These are phyloP conservation scores for Chondrosia reniformis DNA, from an alignment of 37 sponge, comb jelly and placozoan genomes.

Conservation along the genomic window DNA sequence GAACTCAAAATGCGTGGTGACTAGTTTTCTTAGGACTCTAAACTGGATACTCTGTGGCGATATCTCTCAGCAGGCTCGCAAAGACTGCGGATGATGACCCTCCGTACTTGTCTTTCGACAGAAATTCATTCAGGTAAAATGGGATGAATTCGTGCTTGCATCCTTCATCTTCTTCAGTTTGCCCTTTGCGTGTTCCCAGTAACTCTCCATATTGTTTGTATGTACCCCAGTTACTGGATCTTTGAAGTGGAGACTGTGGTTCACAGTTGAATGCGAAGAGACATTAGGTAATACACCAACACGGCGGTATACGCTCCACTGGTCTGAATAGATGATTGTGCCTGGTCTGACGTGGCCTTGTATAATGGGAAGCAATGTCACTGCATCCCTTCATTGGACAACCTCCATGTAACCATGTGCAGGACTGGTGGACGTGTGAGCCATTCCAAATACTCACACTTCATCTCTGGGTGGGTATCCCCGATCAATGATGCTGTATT, in stretches of 20 bases:
- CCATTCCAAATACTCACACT: slow-evolving; percentile 72
- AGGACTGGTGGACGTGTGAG: slow-evolving; percentile 34
- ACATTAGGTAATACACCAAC: slow-evolving; percentile 40
- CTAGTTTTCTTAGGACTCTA: not conserved
- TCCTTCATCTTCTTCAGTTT: slow-evolving; percentile 67
- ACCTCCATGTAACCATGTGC: slow-evolving; percentile 65
- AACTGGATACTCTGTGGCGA: slow-evolving; percentile 39
- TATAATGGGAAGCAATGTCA: slow-evolving; percentile 63
- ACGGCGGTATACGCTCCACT: slow-evolving; percentile 53
- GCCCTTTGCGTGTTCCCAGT: slow-evolving; percentile 61
- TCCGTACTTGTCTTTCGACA: slow-evolving; percentile 59
- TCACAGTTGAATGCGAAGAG: slow-evolving; percentile 35
- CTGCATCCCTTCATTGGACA: slow-evolving; percentile 45
- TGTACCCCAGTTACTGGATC: slow-evolving; percentile 56
- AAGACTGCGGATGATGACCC: not conserved
- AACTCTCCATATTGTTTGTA: slow-evolving; percentile 56
- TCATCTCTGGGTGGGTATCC: slow-evolving; percentile 37
- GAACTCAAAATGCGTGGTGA: no score
- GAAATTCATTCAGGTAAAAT: slow-evolving; percentile 64
- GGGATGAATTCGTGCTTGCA: slow-evolving; percentile 31
- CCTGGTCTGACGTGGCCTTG: slow-evolving; percentile 42
- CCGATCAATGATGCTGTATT: slow-evolving; percentile 38
- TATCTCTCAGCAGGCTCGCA: slow-evolving; percentile 28
- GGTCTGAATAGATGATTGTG: slow-evolving; percentile 50
- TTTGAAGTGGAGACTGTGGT: slow-evolving; percentile 57